A percentile compares a stretch with the other conserved stretches of the same genome.
phyloP scores from a whole-genome alignment of 1,140 invertebrate species.

The Tetraneura akinire region DNA sequence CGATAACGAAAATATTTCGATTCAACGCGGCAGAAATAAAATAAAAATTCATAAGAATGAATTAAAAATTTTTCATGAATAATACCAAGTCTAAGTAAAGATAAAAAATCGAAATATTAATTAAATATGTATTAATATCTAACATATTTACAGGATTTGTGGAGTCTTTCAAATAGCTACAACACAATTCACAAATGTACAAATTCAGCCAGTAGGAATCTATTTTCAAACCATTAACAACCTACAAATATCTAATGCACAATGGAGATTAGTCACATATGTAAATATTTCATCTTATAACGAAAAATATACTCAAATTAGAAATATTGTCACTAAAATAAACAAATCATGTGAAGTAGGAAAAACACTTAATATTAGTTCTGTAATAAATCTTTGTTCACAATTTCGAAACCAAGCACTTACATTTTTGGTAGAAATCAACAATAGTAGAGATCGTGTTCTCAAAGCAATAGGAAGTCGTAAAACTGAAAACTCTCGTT shows the following conservation, averaged over 20 bases:
- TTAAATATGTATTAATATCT: too few relatives aligned
- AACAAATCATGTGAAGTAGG: not conserved
- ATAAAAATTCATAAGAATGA: too few relatives aligned
- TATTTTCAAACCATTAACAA: not conserved
- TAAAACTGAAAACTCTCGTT: too few relatives aligned
- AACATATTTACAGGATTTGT: too few relatives aligned
- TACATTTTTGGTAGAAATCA: not conserved
- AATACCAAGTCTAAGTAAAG: too few relatives aligned
- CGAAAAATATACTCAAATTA: not conserved
- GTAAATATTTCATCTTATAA: not conserved
- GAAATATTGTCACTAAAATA: not conserved
- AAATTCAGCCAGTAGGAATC: constrained; percentile 56
- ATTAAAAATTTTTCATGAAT: too few relatives aligned
- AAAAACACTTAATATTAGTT: not conserved
- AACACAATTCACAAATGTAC: too few relatives aligned
- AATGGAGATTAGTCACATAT: not conserved
- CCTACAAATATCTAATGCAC: not conserved
- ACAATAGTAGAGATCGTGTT: not conserved
- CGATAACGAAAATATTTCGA: too few relatives aligned
- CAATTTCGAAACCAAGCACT: not conserved
- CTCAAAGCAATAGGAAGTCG: not conserved
- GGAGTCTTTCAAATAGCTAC: too few relatives aligned
- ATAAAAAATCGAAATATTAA: too few relatives aligned
- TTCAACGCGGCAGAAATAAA: too few relatives aligned
- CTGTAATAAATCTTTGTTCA: not conserved